Base-by-base conservation (phyloP, 2,113 vertebrate genomes). In the Spilogale gracilis region DNA sequence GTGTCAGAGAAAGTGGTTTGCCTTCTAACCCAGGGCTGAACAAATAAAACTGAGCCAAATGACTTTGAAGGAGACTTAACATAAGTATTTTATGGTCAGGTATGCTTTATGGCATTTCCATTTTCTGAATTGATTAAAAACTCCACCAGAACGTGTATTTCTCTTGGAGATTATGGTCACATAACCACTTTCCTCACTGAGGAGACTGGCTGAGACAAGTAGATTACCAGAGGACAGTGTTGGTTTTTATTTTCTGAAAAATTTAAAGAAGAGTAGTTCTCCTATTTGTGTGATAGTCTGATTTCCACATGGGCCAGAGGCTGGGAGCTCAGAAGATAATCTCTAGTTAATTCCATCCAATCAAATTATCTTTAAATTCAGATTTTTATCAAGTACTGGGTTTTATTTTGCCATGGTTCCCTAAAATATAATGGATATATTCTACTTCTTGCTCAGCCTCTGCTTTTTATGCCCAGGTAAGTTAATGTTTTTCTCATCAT, bases 11-110 rank as follows among this genome's bases (percentile, higher is more conserved):
- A 92, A 88, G 21, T 32, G 1, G 17, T 73, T 80, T 97, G 17
- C 30, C 89, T 97, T 95, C 60, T 52, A 21, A 95, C 63, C 18
- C 56, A 89, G 91, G 91, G 80, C 56, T 95, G 56, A 96, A 74
- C 67, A 76, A 91, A 97, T 52, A 93, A 80, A 91, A 84, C 18
- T 45, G 18, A 89, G 56, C n/a, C 60, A 60, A 73, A 14, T 38
- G 25, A 9, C 71, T 98, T 91, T 82, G 76, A 48, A 23, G 20
- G 97, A 76, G 45, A 71, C n/a, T 97, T 54, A 78, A 94, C 5
- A 58, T 12, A 95, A 60, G 54, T 86, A 86, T 84, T 71, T 25
- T 61, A 74, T 74, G 78, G 14, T n/a, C 85, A 96, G 85, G 16
- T 45, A 54, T 12, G 4, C 52, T 91, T 93, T 56, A 88, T 11